Conservation (phyloP, 2,797 vertebrate species). For the Pteronotus mesoamericanus region DNA sequence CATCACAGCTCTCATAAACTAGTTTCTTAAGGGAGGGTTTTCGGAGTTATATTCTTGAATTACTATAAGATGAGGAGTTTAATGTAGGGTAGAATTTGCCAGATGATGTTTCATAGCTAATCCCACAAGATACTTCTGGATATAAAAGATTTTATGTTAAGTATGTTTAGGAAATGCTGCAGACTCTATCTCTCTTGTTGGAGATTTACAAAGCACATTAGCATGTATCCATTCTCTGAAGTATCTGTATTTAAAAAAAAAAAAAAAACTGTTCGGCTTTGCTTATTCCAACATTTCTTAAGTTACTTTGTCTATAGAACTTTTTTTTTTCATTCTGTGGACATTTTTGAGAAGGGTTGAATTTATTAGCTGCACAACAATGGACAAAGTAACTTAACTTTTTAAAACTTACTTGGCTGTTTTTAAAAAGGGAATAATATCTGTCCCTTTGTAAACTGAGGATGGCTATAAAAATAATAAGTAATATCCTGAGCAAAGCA, state of each 20-base stretch:
- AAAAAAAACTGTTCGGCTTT: background rate
- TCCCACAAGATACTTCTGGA: background rate
- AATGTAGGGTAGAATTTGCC: background rate
- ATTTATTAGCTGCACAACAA: background rate
- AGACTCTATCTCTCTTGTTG: background rate
- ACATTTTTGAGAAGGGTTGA: background rate
- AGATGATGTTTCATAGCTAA: background rate
- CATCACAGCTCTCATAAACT: background rate
- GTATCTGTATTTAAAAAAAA: background rate
- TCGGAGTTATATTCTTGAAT: background rate
- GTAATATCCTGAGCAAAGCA: background rate
- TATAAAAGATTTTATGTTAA: background rate
- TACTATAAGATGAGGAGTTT: background rate
- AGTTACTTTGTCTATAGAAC: background rate
- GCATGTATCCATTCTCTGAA: background rate
- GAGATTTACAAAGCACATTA: background rate
- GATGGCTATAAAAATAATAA: background rate
- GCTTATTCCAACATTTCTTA: background rate
- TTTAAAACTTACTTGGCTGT: background rate
- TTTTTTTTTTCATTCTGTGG: background rate
- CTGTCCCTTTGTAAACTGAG: background rate
- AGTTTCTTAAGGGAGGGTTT: background rate
- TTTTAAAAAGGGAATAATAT: background rate
- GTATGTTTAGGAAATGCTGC: background rate
- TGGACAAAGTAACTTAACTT: background rate